Base-by-base conservation (phyloP, 2,888 invertebrate genomes). In the Zaprionus obscuricornis region DNA sequence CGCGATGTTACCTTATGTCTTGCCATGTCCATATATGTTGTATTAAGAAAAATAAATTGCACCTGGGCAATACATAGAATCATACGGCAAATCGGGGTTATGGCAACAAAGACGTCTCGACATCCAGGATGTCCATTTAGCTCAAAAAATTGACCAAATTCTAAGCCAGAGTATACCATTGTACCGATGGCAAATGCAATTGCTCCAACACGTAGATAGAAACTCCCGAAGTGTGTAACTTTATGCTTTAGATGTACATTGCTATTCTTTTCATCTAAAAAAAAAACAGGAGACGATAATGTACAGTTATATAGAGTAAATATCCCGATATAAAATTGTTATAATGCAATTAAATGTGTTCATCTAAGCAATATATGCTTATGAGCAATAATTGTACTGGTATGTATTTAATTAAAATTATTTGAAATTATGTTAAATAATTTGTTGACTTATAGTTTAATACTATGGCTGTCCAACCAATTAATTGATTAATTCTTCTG, bases 11-110 rank as follows among this genome's bases (percentile, higher is more conserved):
- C 92, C 85, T 94, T 93, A 85, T 93, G 93, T 36, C 92, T 91
- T 13, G 93, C 93, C 76, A 94, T 92, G 66, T 93, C 92, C 81
- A 94, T 91, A 87, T 93, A 92, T 90, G 96, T 96, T 71, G 96
- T 96, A 85, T 97, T 97, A 29, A 97, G 92, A 89, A 98, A 98
- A 78, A 98, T 96, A 89, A 98, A 97, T 89, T 98, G 97, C 91
- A 98, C 95, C 91, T 98, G 97, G 34, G 95, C 93, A 62, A 97
- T 94, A 54, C 96, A 96, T 78, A 98, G 93, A 10, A 95, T 90
- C 92, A 97, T 95, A 47, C 96, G 93, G 13, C 95, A 92, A 0
- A 94, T 93, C 0, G 97, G 97, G 10, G 96, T 95, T 45, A 97
- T 92, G n/a, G 95, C 96, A 0, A 92, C 90, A 17, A 93, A 90